Evolutionary conservation across 1,140 invertebrate genomes (phyloP).

Genomic region (Acyrthosiphon pisum): DNA sequence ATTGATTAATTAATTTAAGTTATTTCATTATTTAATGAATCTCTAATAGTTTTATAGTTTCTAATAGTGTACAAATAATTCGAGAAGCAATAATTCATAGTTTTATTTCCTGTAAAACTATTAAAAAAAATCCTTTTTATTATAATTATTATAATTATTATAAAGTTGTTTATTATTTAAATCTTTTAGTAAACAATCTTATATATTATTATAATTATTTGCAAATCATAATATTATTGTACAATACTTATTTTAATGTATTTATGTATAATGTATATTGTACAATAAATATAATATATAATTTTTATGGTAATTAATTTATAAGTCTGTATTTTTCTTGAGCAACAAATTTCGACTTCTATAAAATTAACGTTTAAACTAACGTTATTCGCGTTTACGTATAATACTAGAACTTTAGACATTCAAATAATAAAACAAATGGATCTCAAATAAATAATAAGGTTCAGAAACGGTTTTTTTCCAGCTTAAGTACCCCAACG

Average conservation of each 20-base stretch:
- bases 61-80: neutral
- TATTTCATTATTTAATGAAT: neutral
- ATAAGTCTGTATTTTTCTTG: neutral
- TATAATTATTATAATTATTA: too few relatives aligned
- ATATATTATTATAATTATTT: neutral
- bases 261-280: too few relatives aligned
- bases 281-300: neutral
- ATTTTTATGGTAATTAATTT: neutral
- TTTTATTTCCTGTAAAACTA: neutral
- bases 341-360: neutral
- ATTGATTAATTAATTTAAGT: neutral
- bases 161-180: neutral
- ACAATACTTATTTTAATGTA: too few relatives aligned
- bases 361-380: neutral
- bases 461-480: neutral
- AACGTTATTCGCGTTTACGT: neutral
- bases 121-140: too few relatives aligned
- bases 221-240: too few relatives aligned
- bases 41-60: neutral
- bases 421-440: neutral
- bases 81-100: neutral
- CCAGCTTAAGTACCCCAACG: neutral
- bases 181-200: neutral
- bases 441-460: conserved; percentile 14
- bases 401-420: neutral